Evolutionary conservation across 1,140 invertebrate species (phyloP).

Genomic region (Drosophila nigrodunni): DNA sequence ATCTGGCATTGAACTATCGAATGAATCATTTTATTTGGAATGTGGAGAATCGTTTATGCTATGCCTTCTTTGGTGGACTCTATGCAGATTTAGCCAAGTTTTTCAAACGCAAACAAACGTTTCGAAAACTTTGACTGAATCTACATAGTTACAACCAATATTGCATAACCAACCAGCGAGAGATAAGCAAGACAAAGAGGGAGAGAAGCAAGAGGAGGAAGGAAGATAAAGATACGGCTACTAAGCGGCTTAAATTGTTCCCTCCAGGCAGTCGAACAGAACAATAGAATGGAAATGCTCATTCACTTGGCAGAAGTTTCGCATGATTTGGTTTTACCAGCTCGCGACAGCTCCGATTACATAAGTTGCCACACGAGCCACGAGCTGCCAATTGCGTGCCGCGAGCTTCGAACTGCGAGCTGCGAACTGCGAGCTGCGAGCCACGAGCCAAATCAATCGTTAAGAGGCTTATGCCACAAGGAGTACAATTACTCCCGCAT

Average conservation of each 20-base stretch:
- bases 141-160: slow-evolving; percentile 11
- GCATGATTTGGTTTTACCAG: slow-evolving; percentile 16
- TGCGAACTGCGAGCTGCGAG: not conserved
- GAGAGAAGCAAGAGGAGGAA: not conserved
- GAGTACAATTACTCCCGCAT: not conserved
- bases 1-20: slow-evolving; percentile 40
- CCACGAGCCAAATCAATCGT: slow-evolving; percentile 23
- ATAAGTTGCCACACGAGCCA: slow-evolving; percentile 17
- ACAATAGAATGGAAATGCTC: not conserved
- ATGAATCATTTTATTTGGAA: slow-evolving; percentile 57
- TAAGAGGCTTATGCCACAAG: slow-evolving; percentile 31
- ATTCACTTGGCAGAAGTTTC: slow-evolving; percentile 30
- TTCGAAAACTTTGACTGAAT: slow-evolving; percentile 51
- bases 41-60: slow-evolving; percentile 50
- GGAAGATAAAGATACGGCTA: not conserved
- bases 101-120: slow-evolving; percentile 20
- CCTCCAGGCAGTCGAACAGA: not conserved
- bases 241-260: slow-evolving; percentile 37
- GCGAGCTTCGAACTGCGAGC: not conserved
- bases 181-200: not conserved
- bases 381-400: not conserved
- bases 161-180: slow-evolving; percentile 1
- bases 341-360: slow-evolving; percentile 29
- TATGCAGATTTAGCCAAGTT: slow-evolving; percentile 54
- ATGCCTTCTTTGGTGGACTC: slow-evolving; percentile 61